Evolutionary conservation across 2,113 vertebrate species (phyloP), one percentile per base, ranked within the genome.

Genomic region (Nyctibius bracteatus): DNA sequence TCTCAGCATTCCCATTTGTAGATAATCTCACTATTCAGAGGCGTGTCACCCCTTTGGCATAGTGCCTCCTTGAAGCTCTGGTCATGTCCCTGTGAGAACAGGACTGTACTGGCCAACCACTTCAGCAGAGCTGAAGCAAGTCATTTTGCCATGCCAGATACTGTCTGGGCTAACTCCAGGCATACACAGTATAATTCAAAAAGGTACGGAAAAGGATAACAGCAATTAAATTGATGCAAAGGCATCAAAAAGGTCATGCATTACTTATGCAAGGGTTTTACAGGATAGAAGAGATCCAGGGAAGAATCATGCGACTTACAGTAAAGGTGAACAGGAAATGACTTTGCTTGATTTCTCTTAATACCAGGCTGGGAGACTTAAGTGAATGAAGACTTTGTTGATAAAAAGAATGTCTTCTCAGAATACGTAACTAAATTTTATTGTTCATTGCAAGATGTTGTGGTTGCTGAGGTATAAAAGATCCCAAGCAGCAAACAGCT

Each of bases 1-100:
- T 55, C 79, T 83, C n/a, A 35, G 41, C 19, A 49, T 88, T 95
- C 11, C 24, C 7, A 21, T 43, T 87, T 87, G 73, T 28, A 86
- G 27, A 27, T 55, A 30, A 78, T 58, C 6, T 22, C 2, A 2
- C 39, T 70, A 0, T 75, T 75, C 66, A 85, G 65, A 43, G 30
- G 21, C 2, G 4, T 0, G 0, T 87, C 73, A 49, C 12, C 12
- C 10, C 22, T 37, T 87, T 79, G 75, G 25, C 25, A 13, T 17
- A 37, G 44, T 79, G 31, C n/a, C 33, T 81, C 12, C 57, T 79
- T 46, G 47, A 59, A 59, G 5, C 23, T 79, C 39, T 43, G 65
- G 37, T 88, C n/a, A 22, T 0, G 0, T 44, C 28, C 43, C 5
- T 2, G 10, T 23, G 43, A 66, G 41, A 67, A 43, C 27, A 81